These are phyloP conservation scores for Tiliacea citrago DNA, from an alignment of 2,888 invertebrate genomes.

Conservation along the genomic window DNA sequence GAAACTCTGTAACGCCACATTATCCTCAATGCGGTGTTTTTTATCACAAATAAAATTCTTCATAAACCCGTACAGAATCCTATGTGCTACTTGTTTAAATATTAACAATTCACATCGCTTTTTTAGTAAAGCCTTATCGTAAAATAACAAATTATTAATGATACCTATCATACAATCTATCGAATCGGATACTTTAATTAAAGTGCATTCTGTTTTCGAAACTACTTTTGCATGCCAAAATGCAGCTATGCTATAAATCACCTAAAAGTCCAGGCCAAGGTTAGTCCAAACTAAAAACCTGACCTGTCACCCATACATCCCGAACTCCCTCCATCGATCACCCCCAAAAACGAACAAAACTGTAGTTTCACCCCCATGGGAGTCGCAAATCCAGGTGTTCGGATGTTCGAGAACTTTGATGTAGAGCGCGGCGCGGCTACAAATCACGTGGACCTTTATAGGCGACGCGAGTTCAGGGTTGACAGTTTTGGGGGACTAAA, in stretches of 20 bases:
- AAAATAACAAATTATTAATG: neutral
- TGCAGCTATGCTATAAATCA: constrained; percentile 21
- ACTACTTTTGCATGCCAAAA: neutral
- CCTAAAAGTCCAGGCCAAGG: constrained; percentile 46
- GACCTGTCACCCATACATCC: constrained; percentile 47
- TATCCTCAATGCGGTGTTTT: too few species aligned
- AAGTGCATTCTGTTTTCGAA: neutral
- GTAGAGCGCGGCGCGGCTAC: constrained; percentile 68
- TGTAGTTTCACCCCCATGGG: constrained; percentile 57
- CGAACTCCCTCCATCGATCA: constrained; percentile 54
- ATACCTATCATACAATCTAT: neutral
- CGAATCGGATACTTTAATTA: neutral
- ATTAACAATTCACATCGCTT: neutral
- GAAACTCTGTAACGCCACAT: too few species aligned
- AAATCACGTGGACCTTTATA: constrained; percentile 75
- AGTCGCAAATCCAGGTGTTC: constrained; percentile 70
- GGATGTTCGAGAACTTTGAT: constrained; percentile 70
- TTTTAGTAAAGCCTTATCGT: neutral
- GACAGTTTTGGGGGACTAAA: constrained; percentile 31
- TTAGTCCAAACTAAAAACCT: constrained; percentile 45
- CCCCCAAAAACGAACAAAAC: constrained; percentile 59
- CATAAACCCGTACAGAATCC: neutral
- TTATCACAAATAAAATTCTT: neutral
- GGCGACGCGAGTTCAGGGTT: constrained; percentile 62
- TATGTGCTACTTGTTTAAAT: neutral